phyloP scores from a whole-genome alignment of 2,113 vertebrate species.

The Zonotrichia leucophrys region DNA sequence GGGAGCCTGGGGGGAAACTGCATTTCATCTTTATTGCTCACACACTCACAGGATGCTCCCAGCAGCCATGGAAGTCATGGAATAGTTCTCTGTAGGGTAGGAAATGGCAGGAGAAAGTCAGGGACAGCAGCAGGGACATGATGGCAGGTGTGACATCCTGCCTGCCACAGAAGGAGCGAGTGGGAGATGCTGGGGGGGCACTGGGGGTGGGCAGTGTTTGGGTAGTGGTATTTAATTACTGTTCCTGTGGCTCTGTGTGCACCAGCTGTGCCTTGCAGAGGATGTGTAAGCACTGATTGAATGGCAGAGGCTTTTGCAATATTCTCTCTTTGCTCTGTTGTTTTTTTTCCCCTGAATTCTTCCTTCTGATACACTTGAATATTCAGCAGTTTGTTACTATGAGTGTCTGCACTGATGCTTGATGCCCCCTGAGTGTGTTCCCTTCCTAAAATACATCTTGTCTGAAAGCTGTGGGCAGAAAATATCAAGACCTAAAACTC shows the following conservation, averaged over 20 bases:
- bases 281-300: neutral
- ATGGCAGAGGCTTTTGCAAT: neutral
- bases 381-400: neutral
- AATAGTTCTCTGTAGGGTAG: neutral
- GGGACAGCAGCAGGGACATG: neutral
- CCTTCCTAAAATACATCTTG: neutral
- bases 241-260: accelerated
- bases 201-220: neutral
- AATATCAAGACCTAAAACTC: neutral
- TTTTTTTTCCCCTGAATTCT: neutral
- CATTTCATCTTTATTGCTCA: neutral
- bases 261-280: neutral
- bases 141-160: neutral
- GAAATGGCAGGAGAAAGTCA: neutral
- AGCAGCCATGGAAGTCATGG: neutral
- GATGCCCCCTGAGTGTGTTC: neutral
- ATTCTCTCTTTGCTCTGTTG: neutral
- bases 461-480: neutral
- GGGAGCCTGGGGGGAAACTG: neutral
- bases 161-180: neutral
- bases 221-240: neutral
- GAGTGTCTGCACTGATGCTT: neutral
- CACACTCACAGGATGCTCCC: neutral
- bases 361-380: neutral
- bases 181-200: neutral